Base-by-base conservation (phyloP, 2,888 invertebrate genomes). In the Caenorhabditis macrosperma region DNA sequence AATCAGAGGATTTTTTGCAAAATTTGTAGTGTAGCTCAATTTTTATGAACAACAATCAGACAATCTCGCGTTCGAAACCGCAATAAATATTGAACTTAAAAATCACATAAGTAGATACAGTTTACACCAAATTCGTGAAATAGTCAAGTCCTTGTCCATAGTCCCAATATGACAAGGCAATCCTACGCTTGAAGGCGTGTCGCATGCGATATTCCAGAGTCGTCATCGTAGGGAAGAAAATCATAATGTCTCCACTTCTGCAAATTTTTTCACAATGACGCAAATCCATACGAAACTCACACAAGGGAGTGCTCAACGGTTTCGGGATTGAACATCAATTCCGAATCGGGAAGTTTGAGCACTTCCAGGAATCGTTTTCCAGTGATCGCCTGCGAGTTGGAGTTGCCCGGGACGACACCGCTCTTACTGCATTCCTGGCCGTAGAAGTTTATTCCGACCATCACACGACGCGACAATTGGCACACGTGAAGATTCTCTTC, bases 121-220 rank as follows among this genome's bases (percentile, higher is more conserved):
- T n/a, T 59, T 78, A 85, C 26, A 83, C 28, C 30, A 80, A 52
- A 50, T 79, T 64, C 9, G 83, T 69, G 50, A 85, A 86, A 71
- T 83, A 71, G 41, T 83, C 64, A 41, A 84, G 71, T 41, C 87
- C 87, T 63, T 87, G 88, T 2, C 88, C 88, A 35, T 88, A 74
- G 22, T 88, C 88, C 88, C 88, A 88, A 24, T 88, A 75, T 12
- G 78, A 85, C 35, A 87, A 46, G 5, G 82, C 87, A 5, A 85
- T 48, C 17, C 66, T 67, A 44, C 74, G 46, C 22, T 81, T 57
- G 17, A 64, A 17, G 1, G 83, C 88, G 22, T 87, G 50, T 2
- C 76, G 17, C n/a, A 88, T 66, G 0, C 87, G 80, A n/a, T 55
- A 50, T 46, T 84, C 78, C 30, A 88, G 72, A n/a, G 83, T 82